Evolutionary conservation across 30 jellyfish, hydroid and myxozoan genomes (phyloP), one percentile per base, ranked within the genome.

Genomic region (Turritopsis rubra): DNA sequence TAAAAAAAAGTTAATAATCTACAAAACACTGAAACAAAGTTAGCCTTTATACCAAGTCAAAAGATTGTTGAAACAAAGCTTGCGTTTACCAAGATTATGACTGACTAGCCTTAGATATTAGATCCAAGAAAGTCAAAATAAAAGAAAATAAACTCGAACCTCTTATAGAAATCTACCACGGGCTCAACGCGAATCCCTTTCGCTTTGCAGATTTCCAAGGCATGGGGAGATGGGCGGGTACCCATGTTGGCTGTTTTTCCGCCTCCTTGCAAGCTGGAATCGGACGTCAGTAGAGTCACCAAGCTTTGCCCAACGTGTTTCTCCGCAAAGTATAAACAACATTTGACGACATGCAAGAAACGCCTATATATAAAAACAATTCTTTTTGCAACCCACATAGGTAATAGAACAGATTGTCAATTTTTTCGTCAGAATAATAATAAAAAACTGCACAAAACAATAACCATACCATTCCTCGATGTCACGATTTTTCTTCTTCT

Each of bases 401-500:
- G n/a, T 18, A n/a, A n/a, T n/a, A n/a, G n/a, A n/a, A n/a, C n/a
- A n/a, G n/a, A n/a, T n/a, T n/a, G n/a, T n/a, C n/a, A n/a, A n/a
- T n/a, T n/a, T n/a, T n/a, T n/a, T n/a, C n/a, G n/a, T n/a, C n/a
- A n/a, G n/a, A n/a, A n/a, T n/a, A n/a, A n/a, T n/a, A n/a, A n/a
- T n/a, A n/a, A n/a, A n/a, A n/a, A n/a, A n/a, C n/a, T n/a, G n/a
- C n/a, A n/a, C n/a, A n/a, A n/a, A n/a, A n/a, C n/a, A n/a, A n/a
- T n/a, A n/a, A n/a, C n/a, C 95, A 31, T 79, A 85, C 98, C 98
- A 92, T 53, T 92, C 98, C 31, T 92, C 98, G 26, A 92, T 65
- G 21, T 87, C 88, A n/a, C 95, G 29, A 73, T 92, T 92, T 87
- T 91, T 91, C 84, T 84, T 91, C 71, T 83, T 92, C 60, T 66